Evolutionary conservation across 2,888 invertebrate genomes (phyloP).

Genomic region (Cartodere bifasciata): DNA sequence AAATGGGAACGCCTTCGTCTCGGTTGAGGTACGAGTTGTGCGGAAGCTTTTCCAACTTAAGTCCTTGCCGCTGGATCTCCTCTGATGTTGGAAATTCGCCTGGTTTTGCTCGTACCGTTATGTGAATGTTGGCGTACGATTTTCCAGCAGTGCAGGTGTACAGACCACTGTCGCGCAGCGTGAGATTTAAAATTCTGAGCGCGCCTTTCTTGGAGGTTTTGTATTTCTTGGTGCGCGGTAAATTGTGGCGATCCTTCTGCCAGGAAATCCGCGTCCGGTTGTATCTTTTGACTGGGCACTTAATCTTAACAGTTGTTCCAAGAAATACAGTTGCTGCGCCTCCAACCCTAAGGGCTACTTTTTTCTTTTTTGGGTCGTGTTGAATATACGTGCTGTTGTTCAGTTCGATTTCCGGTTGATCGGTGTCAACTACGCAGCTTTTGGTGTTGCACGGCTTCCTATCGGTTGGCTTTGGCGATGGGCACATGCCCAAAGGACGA

Average conservation of each 20-base stretch:
- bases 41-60: conserved; percentile 26
- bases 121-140: conserved; percentile 65
- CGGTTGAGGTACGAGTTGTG: conserved; percentile 29
- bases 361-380: conserved; percentile 66
- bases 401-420: conserved; percentile 62
- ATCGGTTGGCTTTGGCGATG: conserved; percentile 58
- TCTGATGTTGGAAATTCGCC: conserved; percentile 69
- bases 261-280: conserved; percentile 75
- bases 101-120: conserved; percentile 68
- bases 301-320: conserved; percentile 85
- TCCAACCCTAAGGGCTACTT: conserved; percentile 77
- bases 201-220: conserved; percentile 88
- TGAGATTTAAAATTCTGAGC: conserved; percentile 69
- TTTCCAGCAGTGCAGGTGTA: conserved; percentile 80
- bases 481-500: conserved; percentile 62
- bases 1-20: conserved; percentile 29
- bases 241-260: conserved; percentile 73
- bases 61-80: conserved; percentile 43
- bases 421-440: conserved; percentile 59
- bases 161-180: conserved; percentile 68
- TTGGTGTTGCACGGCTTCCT: conserved; percentile 78
- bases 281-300: conserved; percentile 81
- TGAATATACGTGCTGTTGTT: conserved; percentile 75
- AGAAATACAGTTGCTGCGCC: conserved; percentile 83
- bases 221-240: conserved; percentile 67